These are phyloP conservation scores for Isotomurus palustris DNA, from an alignment of 2,888 invertebrate species.

Conservation along the genomic window DNA sequence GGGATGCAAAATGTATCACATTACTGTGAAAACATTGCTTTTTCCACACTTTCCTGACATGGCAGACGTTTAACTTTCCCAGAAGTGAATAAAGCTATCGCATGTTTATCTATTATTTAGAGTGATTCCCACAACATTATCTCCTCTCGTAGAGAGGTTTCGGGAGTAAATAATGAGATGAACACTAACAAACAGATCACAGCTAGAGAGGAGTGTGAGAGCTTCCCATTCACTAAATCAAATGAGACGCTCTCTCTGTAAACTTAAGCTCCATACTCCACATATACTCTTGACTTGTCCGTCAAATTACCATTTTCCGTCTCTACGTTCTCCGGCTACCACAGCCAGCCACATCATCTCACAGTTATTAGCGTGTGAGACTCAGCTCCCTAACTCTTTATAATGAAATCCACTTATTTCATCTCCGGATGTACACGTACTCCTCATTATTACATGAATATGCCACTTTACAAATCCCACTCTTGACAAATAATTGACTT, in stretches of 20 bases:
- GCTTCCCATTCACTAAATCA: too few relatives aligned
- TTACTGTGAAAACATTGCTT: conserved; percentile 38
- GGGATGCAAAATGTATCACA: conserved; percentile 11
- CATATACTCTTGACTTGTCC: conserved; percentile 6
- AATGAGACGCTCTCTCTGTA: too few relatives aligned
- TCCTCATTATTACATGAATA: background rate
- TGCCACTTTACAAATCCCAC: conserved; percentile 1
- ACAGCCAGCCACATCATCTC: too few relatives aligned
- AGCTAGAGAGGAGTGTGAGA: too few relatives aligned
- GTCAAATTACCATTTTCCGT: conserved; percentile 15
- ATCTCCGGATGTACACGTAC: background rate
- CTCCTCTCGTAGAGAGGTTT: background rate
- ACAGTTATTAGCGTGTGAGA: too few relatives aligned
- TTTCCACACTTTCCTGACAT: conserved; percentile 38
- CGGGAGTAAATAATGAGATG: too few relatives aligned
- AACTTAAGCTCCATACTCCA: too few relatives aligned
- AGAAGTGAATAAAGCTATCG: conserved; percentile 8
- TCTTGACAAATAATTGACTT: conserved; percentile 12
- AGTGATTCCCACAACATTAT: conserved; percentile 2
- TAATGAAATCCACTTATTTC: conserved; percentile 7
- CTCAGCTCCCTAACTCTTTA: too few relatives aligned
- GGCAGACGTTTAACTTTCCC: conserved; percentile 5
- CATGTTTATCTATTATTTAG: conserved; percentile 9
- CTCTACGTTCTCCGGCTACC: background rate
- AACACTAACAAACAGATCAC: too few relatives aligned